These are phyloP conservation scores for Beris morrisii DNA, from an alignment of 2,888 invertebrate species.

Conservation along the genomic window DNA sequence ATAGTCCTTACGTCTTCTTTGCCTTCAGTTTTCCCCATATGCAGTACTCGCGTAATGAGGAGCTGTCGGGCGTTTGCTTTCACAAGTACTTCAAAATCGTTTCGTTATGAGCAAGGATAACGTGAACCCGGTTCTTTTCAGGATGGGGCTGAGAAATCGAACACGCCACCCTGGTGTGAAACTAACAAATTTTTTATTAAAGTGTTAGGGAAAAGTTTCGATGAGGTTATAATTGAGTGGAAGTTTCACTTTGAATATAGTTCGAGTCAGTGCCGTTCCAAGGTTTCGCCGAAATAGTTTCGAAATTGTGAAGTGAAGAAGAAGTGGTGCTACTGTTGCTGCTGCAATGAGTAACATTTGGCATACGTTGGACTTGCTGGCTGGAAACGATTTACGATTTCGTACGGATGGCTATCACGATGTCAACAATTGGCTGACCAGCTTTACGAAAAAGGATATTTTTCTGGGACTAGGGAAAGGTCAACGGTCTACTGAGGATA, in stretches of 20 bases:
- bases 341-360: conserved; percentile 49
- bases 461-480: conserved; percentile 5
- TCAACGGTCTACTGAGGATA: conserved; percentile 10
- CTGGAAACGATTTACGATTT: conserved; percentile 46
- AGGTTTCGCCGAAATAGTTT: not conserved
- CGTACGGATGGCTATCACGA: not conserved
- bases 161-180: too few relatives aligned
- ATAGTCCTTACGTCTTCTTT: too few relatives aligned
- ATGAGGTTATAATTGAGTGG: too few relatives aligned
- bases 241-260: not conserved
- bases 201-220: too few relatives aligned
- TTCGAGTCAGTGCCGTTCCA: not conserved
- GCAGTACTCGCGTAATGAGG: too few relatives aligned
- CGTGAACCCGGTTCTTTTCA: too few relatives aligned
- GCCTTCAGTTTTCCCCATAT: too few relatives aligned
- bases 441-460: conserved; percentile 14
- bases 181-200: too few relatives aligned
- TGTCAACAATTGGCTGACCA: conserved; percentile 16
- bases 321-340: not conserved
- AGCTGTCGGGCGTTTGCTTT: too few relatives aligned
- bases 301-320: not conserved
- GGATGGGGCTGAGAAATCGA: too few relatives aligned
- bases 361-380: conserved; percentile 53
- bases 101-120: too few relatives aligned
- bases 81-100: too few relatives aligned